Evolutionary conservation across 2,888 invertebrate genomes (phyloP), one percentile per base, ranked within the genome.

Genomic region (Meiosimyza decipiens): DNA sequence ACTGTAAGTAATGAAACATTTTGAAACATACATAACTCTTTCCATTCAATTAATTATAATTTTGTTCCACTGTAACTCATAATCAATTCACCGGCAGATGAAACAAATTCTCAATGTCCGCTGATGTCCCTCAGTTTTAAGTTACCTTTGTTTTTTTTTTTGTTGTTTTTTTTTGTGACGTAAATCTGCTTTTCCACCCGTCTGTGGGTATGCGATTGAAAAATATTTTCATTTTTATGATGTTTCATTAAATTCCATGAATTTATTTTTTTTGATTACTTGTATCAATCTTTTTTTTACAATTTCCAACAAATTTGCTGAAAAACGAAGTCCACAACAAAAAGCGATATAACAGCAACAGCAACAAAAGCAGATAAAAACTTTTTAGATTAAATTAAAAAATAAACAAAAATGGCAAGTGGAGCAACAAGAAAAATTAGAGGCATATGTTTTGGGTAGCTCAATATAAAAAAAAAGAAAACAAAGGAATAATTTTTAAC

Each of bases 181-280:
- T 40, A 40, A 9, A 40, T 40, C 40, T 40, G 40, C 40, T 40
- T 9, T 9, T 9, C 9, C 40, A 11, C 57, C 6, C 11, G 15
- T 3, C 18, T 57, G 57, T 15, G 13, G 13, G 57, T 18, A 57
- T 28, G 4, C 28, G 33, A 62, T 33, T 62, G 33, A 15, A 62
- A 62, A 62, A 62, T 50, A 54, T 66, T 55, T 66, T 40, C 55
- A 47, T 40, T 55, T 66, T 66, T 66, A 66, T 66, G 66, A 55
- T 55, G 13, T 55, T 15, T 55, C 66, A 66, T 66, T 49, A 66
- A 66, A 66, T 55, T 54, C 54, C 55, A 66, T 55, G 55, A 66
- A 54, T 54, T 33, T 22, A 3, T 28, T 28, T 28, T 47, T 55
- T 55, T 40, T 66, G 16, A 40, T 55, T 52, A 66, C 54, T 54